Percentiles rank a stretch among this genome's conserved stretches.
These are phyloP conservation scores for Chrysolina haemoptera DNA, from an alignment of 2,888 invertebrate genomes.

Conservation along the genomic window DNA sequence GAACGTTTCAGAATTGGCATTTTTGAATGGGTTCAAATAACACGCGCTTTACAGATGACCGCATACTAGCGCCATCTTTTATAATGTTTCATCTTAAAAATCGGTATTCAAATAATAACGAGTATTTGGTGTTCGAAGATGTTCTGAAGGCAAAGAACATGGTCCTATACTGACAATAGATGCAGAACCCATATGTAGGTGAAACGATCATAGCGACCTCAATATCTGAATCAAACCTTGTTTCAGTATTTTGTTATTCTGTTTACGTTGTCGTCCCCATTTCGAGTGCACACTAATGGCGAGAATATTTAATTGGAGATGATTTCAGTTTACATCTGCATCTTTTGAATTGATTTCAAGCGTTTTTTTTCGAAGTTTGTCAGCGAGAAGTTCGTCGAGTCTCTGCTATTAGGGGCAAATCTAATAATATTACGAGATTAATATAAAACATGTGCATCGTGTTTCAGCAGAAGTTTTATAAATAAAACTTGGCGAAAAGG, in stretches of 20 bases:
- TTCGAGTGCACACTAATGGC: neutral
- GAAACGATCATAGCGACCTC: too few species aligned
- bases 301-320: neutral
- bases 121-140: neutral
- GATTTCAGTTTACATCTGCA: neutral
- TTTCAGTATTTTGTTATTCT: too few species aligned
- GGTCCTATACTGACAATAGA: neutral
- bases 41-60: neutral
- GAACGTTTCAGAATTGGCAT: neutral
- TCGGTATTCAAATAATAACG: neutral
- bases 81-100: neutral
- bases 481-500: conserved; percentile 16
- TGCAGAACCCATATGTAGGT: too few species aligned
- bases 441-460: conserved; percentile 23
- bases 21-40: neutral
- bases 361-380: neutral
- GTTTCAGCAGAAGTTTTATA: conserved; percentile 23
- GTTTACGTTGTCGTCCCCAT: neutral
- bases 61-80: neutral
- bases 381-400: neutral
- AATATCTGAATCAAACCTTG: too few species aligned
- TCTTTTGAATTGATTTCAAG: neutral
- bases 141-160: neutral
- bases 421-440: conserved; percentile 28
- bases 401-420: conserved; percentile 19